A percentile compares a stretch with the other conserved stretches of the same genome.
Evolutionary conservation across 2,888 invertebrate species (phyloP).

Genomic region (Microctonus hyperodae): DNA sequence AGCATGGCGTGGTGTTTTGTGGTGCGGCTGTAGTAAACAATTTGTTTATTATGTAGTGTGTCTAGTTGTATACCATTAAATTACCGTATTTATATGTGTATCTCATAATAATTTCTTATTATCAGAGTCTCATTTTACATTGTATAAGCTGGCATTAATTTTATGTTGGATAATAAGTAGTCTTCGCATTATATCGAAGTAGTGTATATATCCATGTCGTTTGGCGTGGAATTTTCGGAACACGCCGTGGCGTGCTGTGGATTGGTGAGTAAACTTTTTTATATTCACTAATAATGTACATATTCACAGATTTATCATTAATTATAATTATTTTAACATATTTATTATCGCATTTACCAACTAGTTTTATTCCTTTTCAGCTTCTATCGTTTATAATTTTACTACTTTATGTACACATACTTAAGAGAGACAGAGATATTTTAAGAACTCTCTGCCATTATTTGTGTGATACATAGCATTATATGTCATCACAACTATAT

Average conservation of each 20-base stretch:
- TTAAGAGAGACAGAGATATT: conserved; percentile 28
- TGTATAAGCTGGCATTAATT: conserved; percentile 7
- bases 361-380: no score
- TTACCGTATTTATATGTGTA: conserved; percentile 26
- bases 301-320: conserved; percentile 29
- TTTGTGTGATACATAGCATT: background rate
- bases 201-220: conserved; percentile 3
- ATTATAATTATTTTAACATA: no score
- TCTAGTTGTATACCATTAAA: conserved; percentile 44
- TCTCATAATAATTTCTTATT: conserved; percentile 8
- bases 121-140: conserved; percentile 13
- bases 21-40: conserved; percentile 62
- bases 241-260: conserved; percentile 35
- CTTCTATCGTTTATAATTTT: conserved; percentile 27
- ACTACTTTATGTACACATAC: conserved; percentile 16
- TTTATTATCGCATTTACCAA: no score
- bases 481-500: conserved; percentile 9
- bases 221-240: conserved; percentile 41
- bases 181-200: background rate
- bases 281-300: conserved; percentile 21
- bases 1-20: conserved; percentile 58
- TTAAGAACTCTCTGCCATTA: conserved; percentile 29
- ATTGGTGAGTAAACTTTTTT: conserved; percentile 41
- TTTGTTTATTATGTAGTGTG: conserved; percentile 57
- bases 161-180: conserved; percentile 9